Conservation (phyloP, 2,113 vertebrate species). For the Thunnus maccoyii region DNA sequence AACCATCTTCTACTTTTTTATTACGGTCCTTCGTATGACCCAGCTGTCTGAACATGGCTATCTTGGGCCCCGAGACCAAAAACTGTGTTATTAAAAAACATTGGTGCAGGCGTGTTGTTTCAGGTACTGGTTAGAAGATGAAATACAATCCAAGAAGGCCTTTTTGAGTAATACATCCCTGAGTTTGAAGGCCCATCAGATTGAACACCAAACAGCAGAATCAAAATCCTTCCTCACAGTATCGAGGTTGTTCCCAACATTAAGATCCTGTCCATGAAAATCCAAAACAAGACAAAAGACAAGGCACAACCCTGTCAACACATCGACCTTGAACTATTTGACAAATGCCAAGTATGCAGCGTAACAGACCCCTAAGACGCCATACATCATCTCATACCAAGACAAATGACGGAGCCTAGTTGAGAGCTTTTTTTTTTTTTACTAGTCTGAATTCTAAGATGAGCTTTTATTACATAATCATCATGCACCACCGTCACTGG, state of each 20-base stretch:
- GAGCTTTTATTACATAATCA: constrained; percentile 34
- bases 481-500: constrained; percentile 2
- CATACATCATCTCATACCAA: not conserved
- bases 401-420: constrained; percentile 11
- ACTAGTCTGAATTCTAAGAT: not conserved
- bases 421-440: not conserved
- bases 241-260: not conserved
- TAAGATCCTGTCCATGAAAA: constrained; percentile 1
- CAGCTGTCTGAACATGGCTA: not conserved
- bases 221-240: no score
- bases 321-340: constrained; percentile 29
- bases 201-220: no score
- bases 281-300: not conserved
- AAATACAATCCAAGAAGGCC: no score
- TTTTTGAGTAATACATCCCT: no score
- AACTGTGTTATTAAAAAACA: no score
- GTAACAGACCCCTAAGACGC: not conserved
- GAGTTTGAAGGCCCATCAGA: no score
- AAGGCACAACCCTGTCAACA: constrained; percentile 8
- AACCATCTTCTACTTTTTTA: no score
- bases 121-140: not conserved
- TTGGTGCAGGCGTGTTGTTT: not conserved
- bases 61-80: no score
- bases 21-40: no score
- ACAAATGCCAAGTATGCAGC: not conserved